These are phyloP conservation scores for Porites lutea DNA, from an alignment of 64 coral and sea anemone species.

Conservation along the genomic window DNA sequence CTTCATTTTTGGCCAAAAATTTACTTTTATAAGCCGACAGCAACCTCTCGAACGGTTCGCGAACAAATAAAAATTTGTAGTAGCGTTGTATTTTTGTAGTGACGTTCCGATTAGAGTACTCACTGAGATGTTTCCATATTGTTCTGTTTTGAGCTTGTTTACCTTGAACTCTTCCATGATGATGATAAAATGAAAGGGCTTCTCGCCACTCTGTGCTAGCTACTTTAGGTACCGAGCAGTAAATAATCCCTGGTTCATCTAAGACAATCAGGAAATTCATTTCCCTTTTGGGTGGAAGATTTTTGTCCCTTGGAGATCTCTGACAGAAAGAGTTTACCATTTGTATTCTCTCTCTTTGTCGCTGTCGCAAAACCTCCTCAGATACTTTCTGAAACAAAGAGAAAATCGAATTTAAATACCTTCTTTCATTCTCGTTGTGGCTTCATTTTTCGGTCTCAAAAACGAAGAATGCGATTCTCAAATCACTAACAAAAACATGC, in stretches of 20 bases:
- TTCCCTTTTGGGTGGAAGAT: background rate
- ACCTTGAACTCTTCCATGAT: background rate
- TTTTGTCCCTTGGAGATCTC: background rate
- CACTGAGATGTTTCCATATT: background rate
- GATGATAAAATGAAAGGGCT: background rate
- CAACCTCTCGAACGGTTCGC: conserved; percentile 11
- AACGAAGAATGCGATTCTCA: too few species aligned
- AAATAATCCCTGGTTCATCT: background rate
- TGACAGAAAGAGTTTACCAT: background rate
- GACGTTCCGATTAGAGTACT: background rate
- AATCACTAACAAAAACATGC: too few species aligned
- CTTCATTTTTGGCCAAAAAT: background rate
- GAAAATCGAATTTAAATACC: background rate
- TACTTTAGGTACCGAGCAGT: conserved; percentile 14
- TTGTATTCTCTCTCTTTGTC: background rate
- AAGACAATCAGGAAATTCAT: background rate
- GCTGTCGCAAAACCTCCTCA: background rate
- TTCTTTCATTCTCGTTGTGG: background rate
- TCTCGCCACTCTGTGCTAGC: conserved; percentile 24
- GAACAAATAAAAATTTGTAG: conserved; percentile 22
- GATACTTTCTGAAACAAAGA: background rate
- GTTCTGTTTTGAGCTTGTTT: background rate
- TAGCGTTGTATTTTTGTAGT: background rate
- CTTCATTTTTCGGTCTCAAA: too few species aligned
- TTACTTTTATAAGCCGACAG: conserved; percentile 39